Percentiles rank a stretch among this genome's conserved stretches.
These are phyloP conservation scores for Rachycentron canadum DNA, from an alignment of 2,797 vertebrate species.

Conservation along the genomic window DNA sequence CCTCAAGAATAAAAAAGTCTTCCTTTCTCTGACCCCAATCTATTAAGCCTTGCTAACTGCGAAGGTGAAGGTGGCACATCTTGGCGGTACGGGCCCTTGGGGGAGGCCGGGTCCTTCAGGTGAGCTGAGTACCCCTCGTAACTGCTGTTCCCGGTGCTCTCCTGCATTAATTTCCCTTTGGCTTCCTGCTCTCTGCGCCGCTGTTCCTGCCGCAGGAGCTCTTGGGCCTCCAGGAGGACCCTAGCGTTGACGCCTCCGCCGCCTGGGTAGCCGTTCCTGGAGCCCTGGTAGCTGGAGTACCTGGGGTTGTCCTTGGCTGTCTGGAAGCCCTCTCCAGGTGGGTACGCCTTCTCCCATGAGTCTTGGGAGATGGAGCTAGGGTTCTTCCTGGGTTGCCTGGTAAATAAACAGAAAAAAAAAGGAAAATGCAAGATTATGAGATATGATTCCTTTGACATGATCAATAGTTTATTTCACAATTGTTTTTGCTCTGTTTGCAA, in stretches of 20 bases:
- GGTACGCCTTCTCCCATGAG: constrained; percentile 93
- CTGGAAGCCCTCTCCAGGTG: constrained; percentile 93
- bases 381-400: constrained; percentile 87
- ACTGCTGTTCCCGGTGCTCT: constrained; percentile 76
- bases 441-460: not conserved
- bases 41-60: constrained; percentile 92
- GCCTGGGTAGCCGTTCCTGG: constrained; percentile 85
- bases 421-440: accelerated
- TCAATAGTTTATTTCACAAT: not conserved
- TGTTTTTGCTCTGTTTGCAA: not conserved
- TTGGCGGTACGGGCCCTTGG: constrained; percentile 96
- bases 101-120: constrained; percentile 81
- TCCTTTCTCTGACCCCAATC: constrained; percentile 93
- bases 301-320: constrained; percentile 94
- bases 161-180: constrained; percentile 90
- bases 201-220: constrained; percentile 96
- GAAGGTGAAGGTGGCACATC: constrained; percentile 97
- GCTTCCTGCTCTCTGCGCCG: constrained; percentile 94
- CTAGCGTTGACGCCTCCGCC: constrained; percentile 90
- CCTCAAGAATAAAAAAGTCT: constrained; percentile 93
- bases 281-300: constrained; percentile 96
- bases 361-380: constrained; percentile 93
- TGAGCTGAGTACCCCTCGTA: constrained; percentile 86
- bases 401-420: not conserved
- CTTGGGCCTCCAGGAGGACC: constrained; percentile 96